Evolutionary conservation across 2,113 vertebrate genomes (phyloP).

Genomic region (Syngnathus floridae): DNA sequence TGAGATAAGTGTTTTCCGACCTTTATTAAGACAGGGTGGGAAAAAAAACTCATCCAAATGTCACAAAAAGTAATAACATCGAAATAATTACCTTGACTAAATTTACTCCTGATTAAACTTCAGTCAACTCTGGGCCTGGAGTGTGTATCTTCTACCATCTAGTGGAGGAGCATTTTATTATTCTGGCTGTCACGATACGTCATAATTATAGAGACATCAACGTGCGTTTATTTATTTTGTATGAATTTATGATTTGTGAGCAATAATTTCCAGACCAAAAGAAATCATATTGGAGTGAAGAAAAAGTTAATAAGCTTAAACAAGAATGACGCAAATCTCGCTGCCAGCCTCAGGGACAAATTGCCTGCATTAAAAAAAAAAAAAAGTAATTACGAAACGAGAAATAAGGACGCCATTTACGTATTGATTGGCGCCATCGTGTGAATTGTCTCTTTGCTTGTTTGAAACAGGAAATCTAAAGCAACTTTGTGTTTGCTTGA

Average conservation of each 20-base stretch:
- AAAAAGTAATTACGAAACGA: not conserved
- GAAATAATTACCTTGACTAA: too few relatives aligned
- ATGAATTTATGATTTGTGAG: not conserved
- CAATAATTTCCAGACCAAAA: not conserved
- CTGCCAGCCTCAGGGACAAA: not conserved
- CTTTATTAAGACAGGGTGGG: too few relatives aligned
- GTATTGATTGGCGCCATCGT: not conserved
- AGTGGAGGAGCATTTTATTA: not conserved
- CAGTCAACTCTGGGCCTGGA: not conserved
- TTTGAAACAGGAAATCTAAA: constrained; percentile 43
- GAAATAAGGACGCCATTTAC: not conserved
- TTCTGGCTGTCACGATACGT: not conserved
- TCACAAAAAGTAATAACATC: too few relatives aligned
- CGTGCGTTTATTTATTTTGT: too few relatives aligned
- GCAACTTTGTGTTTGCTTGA: constrained; percentile 30
- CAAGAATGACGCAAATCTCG: not conserved
- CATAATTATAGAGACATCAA: not conserved
- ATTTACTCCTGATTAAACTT: not conserved
- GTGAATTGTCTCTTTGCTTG: constrained; percentile 1
- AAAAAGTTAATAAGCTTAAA: constrained; percentile 2
- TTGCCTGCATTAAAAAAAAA: not conserved
- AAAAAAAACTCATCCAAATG: not conserved
- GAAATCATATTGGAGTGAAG: not conserved
- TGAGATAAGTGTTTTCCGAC: not conserved
- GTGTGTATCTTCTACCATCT: not conserved